phyloP scores from a whole-genome alignment of 2,888 invertebrate genomes.

The Aspidiotus destructor region DNA sequence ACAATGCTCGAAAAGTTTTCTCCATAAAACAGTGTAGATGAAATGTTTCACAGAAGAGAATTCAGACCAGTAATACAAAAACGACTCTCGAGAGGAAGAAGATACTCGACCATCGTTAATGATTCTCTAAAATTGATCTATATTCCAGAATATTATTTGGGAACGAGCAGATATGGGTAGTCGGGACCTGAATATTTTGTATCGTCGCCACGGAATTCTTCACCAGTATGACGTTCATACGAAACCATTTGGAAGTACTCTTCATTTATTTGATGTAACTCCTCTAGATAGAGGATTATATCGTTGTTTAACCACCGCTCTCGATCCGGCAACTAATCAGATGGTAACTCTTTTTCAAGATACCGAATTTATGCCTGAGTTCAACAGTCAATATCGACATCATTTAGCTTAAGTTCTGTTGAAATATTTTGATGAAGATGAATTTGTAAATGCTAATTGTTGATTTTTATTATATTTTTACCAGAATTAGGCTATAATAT shows the following conservation, averaged over 20 bases:
- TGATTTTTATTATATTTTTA: no score
- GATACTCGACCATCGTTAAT: not conserved
- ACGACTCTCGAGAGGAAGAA: not conserved
- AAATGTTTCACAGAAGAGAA: not conserved
- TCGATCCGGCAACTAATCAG: constrained; percentile 36
- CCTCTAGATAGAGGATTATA: constrained; percentile 39
- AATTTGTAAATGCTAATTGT: no score
- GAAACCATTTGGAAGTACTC: constrained; percentile 37
- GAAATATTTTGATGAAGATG: no score
- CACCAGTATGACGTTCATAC: constrained; percentile 37
- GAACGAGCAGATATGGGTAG: constrained; percentile 39
- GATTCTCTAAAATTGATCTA: not conserved
- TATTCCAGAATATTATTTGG: constrained; percentile 39
- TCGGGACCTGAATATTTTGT: constrained; percentile 37
- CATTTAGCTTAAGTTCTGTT: not conserved
- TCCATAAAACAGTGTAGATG: no score
- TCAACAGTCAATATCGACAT: constrained; percentile 12
- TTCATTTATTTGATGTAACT: constrained; percentile 37
- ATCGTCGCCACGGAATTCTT: constrained; percentile 37
- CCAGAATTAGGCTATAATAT: no score
- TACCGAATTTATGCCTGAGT: constrained; percentile 38
- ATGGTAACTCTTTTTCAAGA: constrained; percentile 39
- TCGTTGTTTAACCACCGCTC: constrained; percentile 38
- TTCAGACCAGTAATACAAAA: not conserved
- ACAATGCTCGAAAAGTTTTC: no score